Base-by-base conservation (phyloP, 2,888 invertebrate species). In the Leistus spinibarbis region DNA sequence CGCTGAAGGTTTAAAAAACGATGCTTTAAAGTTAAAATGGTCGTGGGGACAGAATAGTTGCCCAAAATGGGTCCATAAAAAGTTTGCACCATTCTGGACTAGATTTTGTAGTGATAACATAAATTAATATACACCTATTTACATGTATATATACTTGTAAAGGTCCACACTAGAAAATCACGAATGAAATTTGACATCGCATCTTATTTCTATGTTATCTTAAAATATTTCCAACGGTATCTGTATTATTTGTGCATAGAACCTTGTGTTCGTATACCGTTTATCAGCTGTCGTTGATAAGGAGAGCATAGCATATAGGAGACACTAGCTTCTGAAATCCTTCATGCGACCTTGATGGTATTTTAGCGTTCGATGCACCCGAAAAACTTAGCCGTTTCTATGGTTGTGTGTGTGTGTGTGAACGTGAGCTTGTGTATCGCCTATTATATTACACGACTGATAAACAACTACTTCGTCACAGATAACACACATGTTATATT, bases 351-450 rank as follows among this genome's bases (percentile, higher is more conserved):
- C 64, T 64, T 64, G 23, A 54, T 13, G 2, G 19, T 19, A 3
- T 60, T 60, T 17, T 24, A 64, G 64, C 64, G 64, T 64, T 23
- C 64, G 24, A 64, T 64, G 64, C 64, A 64, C 64, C 16, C 64
- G 7, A 40, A 40, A 40, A 40, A 40, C 40, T 40, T 7, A 13
- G 5, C 40, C 40, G 40, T 40, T 40, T 40, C n/a, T n/a, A n/a
- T n/a, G n/a, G n/a, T n/a, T n/a, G n/a, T n/a, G n/a, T n/a, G n/a
- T n/a, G n/a, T n/a, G n/a, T n/a, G n/a, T n/a, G n/a, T n/a, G n/a
- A n/a, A n/a, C n/a, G 40, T 40, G 40, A 10, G 7, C 40, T 7
- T 1, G 10, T 40, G 40, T 40, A 40, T 40, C 13, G 1, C 5
- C 3, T 13, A 40, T 7, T 40, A 7, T 40, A n/a, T n/a, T n/a